These are phyloP conservation scores for Urocolius indicus DNA, from an alignment of 2,113 vertebrate genomes.

Conservation along the genomic window DNA sequence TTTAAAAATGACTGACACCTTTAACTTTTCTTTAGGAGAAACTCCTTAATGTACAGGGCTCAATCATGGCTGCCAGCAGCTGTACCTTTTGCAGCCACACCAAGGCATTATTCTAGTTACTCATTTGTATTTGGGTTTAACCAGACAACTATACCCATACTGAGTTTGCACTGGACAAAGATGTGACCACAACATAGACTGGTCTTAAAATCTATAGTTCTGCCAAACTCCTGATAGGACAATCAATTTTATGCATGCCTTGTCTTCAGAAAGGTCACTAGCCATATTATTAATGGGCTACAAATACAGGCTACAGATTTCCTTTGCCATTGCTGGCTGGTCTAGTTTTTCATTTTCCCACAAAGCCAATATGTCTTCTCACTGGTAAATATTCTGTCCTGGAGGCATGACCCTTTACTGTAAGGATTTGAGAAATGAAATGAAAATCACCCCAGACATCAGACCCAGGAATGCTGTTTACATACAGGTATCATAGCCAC, in stretches of 20 bases:
- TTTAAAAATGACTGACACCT: background rate
- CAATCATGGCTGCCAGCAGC: slow-evolving; percentile 14
- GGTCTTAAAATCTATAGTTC: slow-evolving; percentile 42
- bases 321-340: slow-evolving; percentile 17
- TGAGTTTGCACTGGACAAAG: background rate
- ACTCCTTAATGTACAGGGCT: background rate
- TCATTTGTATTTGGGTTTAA: slow-evolving; percentile 1
- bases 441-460: background rate
- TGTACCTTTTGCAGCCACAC: slow-evolving; percentile 12
- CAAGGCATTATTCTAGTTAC: slow-evolving; percentile 11
- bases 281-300: slow-evolving; percentile 43
- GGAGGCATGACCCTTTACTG: background rate
- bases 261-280: slow-evolving; percentile 60
- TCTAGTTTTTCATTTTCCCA: slow-evolving; percentile 3
- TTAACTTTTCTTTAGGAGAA: background rate
- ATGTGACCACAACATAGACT: background rate
- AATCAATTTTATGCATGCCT: slow-evolving; percentile 21
- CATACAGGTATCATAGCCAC: background rate
- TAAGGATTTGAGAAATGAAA: background rate
- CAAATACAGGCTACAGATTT: slow-evolving; percentile 14
- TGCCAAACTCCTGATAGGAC: background rate
- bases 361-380: background rate
- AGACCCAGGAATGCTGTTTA: background rate
- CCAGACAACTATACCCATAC: background rate
- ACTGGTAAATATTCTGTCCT: background rate